Base-by-base conservation (phyloP, 2,113 vertebrate genomes). In the Sphaerodactylus townsendi region DNA sequence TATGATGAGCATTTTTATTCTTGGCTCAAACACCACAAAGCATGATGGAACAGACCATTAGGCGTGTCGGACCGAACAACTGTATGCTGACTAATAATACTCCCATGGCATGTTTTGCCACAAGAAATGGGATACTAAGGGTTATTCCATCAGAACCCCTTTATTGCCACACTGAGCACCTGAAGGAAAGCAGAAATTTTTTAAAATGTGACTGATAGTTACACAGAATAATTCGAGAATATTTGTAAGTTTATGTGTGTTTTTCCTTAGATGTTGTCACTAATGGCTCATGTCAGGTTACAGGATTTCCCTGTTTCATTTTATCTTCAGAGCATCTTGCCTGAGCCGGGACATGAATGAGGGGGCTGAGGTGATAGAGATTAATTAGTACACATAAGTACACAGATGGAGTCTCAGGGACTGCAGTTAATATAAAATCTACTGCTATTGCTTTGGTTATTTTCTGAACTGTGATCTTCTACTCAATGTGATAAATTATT, bases 1-100 rank as follows among this genome's bases (percentile, higher is more conserved):
- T 80, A 59, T 59, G n/a, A 69, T 21, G 53, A 44, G 21, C 30
- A 81, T 84, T 75, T 65, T 65, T 71, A 84, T 62, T 78, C 66
- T 44, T 59, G 50, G 33, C n/a, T 59, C 70, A 21, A 66, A 21
- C 39, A 69, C 3, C 64, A 66, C 59, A 53, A 83, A 39, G 46
- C 41, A 83, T 19, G 53, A 41, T 44, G 25, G 19, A 79, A 48
- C 21, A 74, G 71, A 46, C 11, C 71, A 30, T 30, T 15, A 46
- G 11, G 30, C 9, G 30, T 13, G 19, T 46, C 33, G 30, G 41
- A 30, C 10, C 15, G 41, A 46, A 13, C 71, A 73, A 28, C 28
- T 30, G 13, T 73, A 30, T 28, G 30, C 25, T n/a, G 41, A 39
- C 39, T 39, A 72, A 41, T 72, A 1, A 35, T 17, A 19, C 13